Evolutionary conservation across 2,888 invertebrate genomes (phyloP), one percentile per base, ranked within the genome.

Genomic region (Protophormia terraenovae): DNA sequence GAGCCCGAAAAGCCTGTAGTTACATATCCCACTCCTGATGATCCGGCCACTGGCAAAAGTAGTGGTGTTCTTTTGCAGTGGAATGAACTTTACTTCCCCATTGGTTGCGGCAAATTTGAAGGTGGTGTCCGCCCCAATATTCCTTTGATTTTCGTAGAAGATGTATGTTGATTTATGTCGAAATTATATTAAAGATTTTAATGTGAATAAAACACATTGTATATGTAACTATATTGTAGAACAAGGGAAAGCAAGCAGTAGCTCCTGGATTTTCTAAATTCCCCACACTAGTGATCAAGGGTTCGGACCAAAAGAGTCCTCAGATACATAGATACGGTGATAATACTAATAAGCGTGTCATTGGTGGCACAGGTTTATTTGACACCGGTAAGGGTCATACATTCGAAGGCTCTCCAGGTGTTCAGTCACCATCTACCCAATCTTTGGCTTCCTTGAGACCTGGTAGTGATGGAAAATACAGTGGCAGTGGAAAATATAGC

Each of bases 1-100:
- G 94, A 95, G 87, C 96, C 96, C 0, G 94, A 95, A 64, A 94
- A 95, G 86, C 94, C 95, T 0, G 95, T 96, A 3, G 95, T 96
- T 92, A 93, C 96, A 4, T 92, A 89, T 87, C 92, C 92, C 19
- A 89, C 89, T 10, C 87, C 88, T 72, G 90, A 91, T 60, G 88
- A 89, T 32, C 89, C 89, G 38, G 38, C n/a, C 16, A 84, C 83
- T 3, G 90, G 89, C 71, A 89, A 88, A n/a, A 87, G 88, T 86
- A 92, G 93, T 50, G 95, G 95, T 64, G 93, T 94, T 53, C 90
- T 94, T 22, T 94, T 95, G 7, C 94, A 95, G 35, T 96, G 96
- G 96, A 92, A 94, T 60, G 94, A 96, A 87, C 92, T 96, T 55
- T 95, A 95, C 90, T 96, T 96, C 92, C 96, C 96, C 6, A 94